Evolutionary conservation across 2,888 invertebrate species (phyloP).

Genomic region (Macropis europaea): DNA sequence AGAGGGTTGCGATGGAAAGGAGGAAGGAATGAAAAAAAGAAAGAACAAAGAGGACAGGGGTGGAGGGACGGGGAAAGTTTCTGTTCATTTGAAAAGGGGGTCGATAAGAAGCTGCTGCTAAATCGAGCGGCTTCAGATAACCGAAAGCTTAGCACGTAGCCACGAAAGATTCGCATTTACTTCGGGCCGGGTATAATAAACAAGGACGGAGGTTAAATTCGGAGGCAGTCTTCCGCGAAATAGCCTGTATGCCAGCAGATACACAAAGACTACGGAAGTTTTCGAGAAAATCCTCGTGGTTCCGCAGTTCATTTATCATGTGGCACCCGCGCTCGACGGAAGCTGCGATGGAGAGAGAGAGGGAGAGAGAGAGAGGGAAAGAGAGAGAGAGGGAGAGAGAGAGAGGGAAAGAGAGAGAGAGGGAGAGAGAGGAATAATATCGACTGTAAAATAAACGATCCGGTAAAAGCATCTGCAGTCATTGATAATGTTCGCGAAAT

Average conservation of each 20-base stretch:
- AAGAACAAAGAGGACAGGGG: too few species aligned
- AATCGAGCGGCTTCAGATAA: constrained; percentile 42
- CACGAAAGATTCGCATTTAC: constrained; percentile 47
- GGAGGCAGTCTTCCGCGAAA: constrained; percentile 56
- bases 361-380: too few species aligned
- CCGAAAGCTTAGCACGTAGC: constrained; percentile 49
- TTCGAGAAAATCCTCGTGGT: constrained; percentile 9
- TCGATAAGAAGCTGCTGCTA: constrained; percentile 40
- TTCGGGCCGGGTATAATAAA: constrained; percentile 48
- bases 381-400: too few species aligned
- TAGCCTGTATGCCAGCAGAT: constrained; percentile 41
- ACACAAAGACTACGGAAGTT: constrained; percentile 17
- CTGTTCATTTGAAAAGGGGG: constrained; percentile 22
- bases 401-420: too few species aligned
- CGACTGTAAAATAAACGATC: constrained; percentile 11
- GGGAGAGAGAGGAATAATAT: constrained; percentile 31
- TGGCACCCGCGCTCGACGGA: background rate
- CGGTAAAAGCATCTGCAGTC: constrained; percentile 10
- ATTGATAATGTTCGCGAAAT: constrained; percentile 3
- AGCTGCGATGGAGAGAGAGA: too few species aligned
- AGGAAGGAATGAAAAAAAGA: background rate
- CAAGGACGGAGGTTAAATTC: constrained; percentile 57
- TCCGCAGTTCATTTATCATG: constrained; percentile 35
- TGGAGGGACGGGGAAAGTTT: background rate
- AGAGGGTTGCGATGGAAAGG: background rate